Base-by-base conservation (phyloP, 2,113 vertebrate genomes). In the Bujurquina vittata region DNA sequence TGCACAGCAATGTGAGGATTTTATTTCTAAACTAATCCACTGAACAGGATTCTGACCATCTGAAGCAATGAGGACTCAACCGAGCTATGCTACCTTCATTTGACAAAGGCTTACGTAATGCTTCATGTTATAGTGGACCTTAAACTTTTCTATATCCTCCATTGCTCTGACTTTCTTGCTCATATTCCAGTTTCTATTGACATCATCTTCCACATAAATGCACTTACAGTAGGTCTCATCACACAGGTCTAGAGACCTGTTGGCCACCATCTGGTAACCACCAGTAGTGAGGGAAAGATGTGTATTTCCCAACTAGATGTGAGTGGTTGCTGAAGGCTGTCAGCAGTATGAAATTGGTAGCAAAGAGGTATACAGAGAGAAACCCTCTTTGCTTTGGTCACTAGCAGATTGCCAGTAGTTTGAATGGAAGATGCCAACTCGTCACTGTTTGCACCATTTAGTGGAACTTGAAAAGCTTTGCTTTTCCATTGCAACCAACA, bases 11-110 rank as follows among this genome's bases (percentile, higher is more conserved):
- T 82, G 62, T 69, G 46, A 7, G 26, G 43, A 52, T 29, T 52
- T n/a, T 52, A 69, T 69, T 69, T 73, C 63, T 57, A 69, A 84
- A 83, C 55, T 58, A 73, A 86, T 83, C 69, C 67, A 59, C 59
- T 83, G 20, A 65, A 84, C 60, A n/a, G 49, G 57, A 80, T 37
- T 49, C 31, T 54, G 33, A 67, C 37, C 55, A 40, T 75, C 26
- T n/a, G 14, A 82, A 59, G 81, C 79, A 60, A n/a, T 26, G 40
- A 59, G 37, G 15, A 75, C 15, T 52, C 67, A 59, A 43, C 22
- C 43, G 1, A 22, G 40, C 55, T 75, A 55, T 20, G 3, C 22
- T 59, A 26, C 22, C 31, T 10, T 63, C 29, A 63, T 72, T 72
- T 58, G 37, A 72, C 26, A 31, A 3, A 72, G 46, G 26, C 46